Percentiles rank a stretch among this genome's conserved stretches.
Conservation (phyloP, 2,888 invertebrate species). For the Ryuthela nishihirai region DNA sequence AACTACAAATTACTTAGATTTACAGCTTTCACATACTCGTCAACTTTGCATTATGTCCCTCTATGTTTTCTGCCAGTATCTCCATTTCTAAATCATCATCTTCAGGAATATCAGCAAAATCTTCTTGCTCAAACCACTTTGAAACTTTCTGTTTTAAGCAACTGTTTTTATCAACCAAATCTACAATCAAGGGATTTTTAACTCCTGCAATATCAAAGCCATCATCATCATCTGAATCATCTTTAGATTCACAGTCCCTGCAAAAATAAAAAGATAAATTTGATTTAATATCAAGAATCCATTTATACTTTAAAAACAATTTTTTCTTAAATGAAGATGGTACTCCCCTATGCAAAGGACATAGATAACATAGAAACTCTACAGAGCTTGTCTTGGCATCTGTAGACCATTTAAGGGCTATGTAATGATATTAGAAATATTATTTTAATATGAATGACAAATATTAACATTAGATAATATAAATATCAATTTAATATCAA, state of each 20-base stretch:
- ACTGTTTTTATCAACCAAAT: conserved; percentile 46
- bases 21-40: no score
- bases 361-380: no score
- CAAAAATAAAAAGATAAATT: neutral
- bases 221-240: conserved; percentile 52
- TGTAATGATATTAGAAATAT: neutral
- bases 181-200: conserved; percentile 50
- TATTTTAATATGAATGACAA: no score
- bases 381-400: no score
- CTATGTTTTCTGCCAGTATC: conserved; percentile 43
- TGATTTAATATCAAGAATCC: neutral
- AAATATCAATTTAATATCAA: neutral
- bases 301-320: neutral
- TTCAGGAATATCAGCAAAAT: conserved; percentile 32
- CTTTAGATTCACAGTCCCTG: conserved; percentile 32
- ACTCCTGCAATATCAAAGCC: conserved; percentile 43
- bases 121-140: conserved; percentile 49
- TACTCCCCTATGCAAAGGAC: no score
- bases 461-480: conserved; percentile 55
- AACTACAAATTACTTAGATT: no score
- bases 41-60: conserved; percentile 42
- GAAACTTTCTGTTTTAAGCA: conserved; percentile 46
- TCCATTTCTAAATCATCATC: conserved; percentile 45
- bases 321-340: no score
- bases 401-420: conserved; percentile 55